Evolutionary conservation across 2,113 vertebrate genomes (phyloP), one percentile per base, ranked within the genome.

Genomic region (Xiphias gladius): DNA sequence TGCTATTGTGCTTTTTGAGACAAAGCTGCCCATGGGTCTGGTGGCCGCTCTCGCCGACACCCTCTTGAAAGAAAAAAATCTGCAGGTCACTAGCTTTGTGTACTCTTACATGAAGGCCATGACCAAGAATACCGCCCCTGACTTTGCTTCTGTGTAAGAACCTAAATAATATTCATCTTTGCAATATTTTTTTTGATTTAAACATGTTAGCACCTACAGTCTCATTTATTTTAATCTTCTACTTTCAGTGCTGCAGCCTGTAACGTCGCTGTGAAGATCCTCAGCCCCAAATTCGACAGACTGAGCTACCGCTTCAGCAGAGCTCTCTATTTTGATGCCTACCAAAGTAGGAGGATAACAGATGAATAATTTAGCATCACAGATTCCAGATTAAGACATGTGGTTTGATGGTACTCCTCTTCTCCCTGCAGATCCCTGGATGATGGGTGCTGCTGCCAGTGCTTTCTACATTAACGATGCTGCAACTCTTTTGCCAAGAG

Each of bases 91-190:
- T 54, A 97, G 95, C 79, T 97, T 97, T 20, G 85, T 94, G 41
- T 97, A 96, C 87, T 96, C 96, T 39, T 94, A 97, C 86, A 95
- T 98, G 89, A 97, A 96, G 84, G 86, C 96, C 70, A 87, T 97
- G 86, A 86, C 96, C 1, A 97, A 88, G 88, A 96, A 88, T 88
- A 94, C 91, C 0, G n/a, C 94, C 17, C 97, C 97, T 0, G 95
- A 95, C 54, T 62, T 79, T 0, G 87, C 89, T 37, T 81, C 94
- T 43, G 80, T 97, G 97, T 98, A 96, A 96, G 97, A 84, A 80
- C 30, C 41, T 22, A 10, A 48, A 43, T 57, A 12, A 50, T 41
- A n/a, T 35, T 26, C 10, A 6, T 1, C 7, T 57, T 43, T 75
- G 14, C 8, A 5, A 1, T 16, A 19, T 55, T 12, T n/a, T 17